These are phyloP conservation scores for Orchestes rusci DNA, from an alignment of 2,888 invertebrate species.

Conservation along the genomic window DNA sequence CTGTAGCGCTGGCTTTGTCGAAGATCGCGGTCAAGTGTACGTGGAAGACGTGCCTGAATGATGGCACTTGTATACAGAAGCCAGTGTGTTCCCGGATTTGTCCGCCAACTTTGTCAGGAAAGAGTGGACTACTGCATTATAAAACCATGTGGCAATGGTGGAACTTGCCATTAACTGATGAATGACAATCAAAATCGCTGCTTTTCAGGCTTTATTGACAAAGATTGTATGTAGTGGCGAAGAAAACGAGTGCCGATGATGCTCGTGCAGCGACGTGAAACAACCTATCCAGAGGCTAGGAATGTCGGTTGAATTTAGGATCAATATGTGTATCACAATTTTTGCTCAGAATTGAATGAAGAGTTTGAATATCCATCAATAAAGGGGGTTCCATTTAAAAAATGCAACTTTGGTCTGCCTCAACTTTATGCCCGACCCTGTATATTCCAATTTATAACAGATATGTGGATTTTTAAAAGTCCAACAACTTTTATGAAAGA, in stretches of 20 bases:
- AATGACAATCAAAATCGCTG: slow-evolving; percentile 86
- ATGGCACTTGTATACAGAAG: slow-evolving; percentile 82
- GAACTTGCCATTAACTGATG: slow-evolving; percentile 69
- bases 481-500: too few relatives aligned
- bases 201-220: slow-evolving; percentile 84
- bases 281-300: slow-evolving; percentile 73
- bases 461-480: too few relatives aligned
- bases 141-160: slow-evolving; percentile 91
- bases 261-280: slow-evolving; percentile 81
- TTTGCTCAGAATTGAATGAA: too few relatives aligned
- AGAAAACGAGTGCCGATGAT: slow-evolving; percentile 73
- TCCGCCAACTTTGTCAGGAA: slow-evolving; percentile 74
- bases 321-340: too few relatives aligned
- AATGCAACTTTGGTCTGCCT: too few relatives aligned
- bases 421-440: too few relatives aligned
- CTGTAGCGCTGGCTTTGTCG: slow-evolving; percentile 76
- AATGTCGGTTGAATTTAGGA: slow-evolving; percentile 84
- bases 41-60: slow-evolving; percentile 86
- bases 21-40: slow-evolving; percentile 74
- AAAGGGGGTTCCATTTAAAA: too few relatives aligned
- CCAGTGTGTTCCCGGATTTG: slow-evolving; percentile 86
- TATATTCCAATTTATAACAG: too few relatives aligned
- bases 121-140: slow-evolving; percentile 84
- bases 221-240: slow-evolving; percentile 80
- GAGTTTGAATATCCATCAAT: too few relatives aligned